Evolutionary conservation across 2,888 invertebrate species (phyloP), one percentile per base, ranked within the genome.

Genomic region (Drosophila colorata): DNA sequence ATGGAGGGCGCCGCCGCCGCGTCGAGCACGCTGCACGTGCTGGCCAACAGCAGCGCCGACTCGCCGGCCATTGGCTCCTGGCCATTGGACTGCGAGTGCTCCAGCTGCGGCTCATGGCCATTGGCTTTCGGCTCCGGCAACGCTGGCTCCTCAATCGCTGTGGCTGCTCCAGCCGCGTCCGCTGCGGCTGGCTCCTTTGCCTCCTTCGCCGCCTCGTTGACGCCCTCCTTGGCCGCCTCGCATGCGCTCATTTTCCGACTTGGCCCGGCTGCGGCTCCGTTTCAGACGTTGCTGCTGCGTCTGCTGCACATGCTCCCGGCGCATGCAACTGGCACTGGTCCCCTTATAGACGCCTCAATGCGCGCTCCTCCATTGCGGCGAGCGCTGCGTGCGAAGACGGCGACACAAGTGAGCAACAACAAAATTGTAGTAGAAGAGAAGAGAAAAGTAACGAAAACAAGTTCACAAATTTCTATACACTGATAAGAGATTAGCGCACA

Each of bases 401-500:
- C 41, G 18, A 48, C 31, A 33, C 11, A 20, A 14, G 20, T 47
- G 41, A 41, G n/a, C 25, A 43, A 43, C 18, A 41, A 23, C 2
- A 28, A 11, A 55, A 60, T 58, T 40, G 38, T 43, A 18, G 38
- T 25, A 59, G 64, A 55, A 51, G 49, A 52, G 52, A 33, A 48
- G 23, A 38, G 25, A 33, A 61, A 49, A 61, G 63, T 28, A 60
- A 69, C 48, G 57, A 71, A 74, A 76, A 76, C 72, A 76, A 66
- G 71, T 75, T 74, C 65, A 55, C 49, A 60, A 74, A 75, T 70
- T 70, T 63, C 49, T 73, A 74, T 69, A 65, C 55, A 67, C 66
- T 83, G 81, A 82, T 82, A 82, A 86, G 84, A 86, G 87, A 83
- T 86, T 86, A 81, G 77, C 80, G 60, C 65, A 58, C 55, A 55